A percentile compares a stretch with the other conserved stretches of the same genome.
phyloP scores from a whole-genome alignment of 2,113 vertebrate genomes.

The Forbesichthys papilliferus region DNA sequence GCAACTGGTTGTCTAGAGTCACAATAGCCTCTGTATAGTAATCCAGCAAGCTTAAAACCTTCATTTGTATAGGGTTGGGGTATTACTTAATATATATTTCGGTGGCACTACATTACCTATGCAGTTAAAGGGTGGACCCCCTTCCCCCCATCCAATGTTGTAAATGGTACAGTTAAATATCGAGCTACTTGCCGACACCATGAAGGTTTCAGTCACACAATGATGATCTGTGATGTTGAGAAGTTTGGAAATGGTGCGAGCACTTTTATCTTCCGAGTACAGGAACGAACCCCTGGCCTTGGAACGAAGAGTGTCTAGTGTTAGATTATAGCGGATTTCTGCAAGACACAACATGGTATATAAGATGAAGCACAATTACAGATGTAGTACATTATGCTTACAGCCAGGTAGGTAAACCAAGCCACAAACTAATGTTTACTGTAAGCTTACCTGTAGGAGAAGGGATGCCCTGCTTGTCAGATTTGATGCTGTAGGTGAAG shows the following conservation, averaged over 20 bases:
- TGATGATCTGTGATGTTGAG: constrained; percentile 27
- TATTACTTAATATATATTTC: too few relatives aligned
- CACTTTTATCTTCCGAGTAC: constrained; percentile 48
- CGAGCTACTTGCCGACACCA: constrained; percentile 79
- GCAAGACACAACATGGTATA: not conserved
- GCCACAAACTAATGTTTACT: not conserved
- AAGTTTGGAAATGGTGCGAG: constrained; percentile 50
- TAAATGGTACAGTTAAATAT: constrained; percentile 12
- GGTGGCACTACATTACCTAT: too few relatives aligned
- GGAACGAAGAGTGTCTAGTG: constrained; percentile 69
- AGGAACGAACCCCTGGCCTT: constrained; percentile 71
- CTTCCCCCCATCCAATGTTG: not conserved
- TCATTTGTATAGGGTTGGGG: too few relatives aligned
- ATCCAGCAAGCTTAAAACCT: too few relatives aligned
- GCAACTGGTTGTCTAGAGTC: too few relatives aligned
- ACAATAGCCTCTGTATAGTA: too few relatives aligned
- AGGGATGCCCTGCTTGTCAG: constrained; percentile 62
- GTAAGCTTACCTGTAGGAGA: constrained; percentile 73
- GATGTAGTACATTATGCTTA: not conserved
- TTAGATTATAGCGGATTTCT: constrained; percentile 72
- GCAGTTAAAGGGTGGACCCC: too few relatives aligned
- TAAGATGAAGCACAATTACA: not conserved
- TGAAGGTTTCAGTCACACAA: constrained; percentile 67
- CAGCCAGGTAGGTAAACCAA: too few relatives aligned
- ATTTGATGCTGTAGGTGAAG: constrained; percentile 84